Conservation (phyloP, 2,797 vertebrate genomes). For the Hafferia zeledoni region DNA sequence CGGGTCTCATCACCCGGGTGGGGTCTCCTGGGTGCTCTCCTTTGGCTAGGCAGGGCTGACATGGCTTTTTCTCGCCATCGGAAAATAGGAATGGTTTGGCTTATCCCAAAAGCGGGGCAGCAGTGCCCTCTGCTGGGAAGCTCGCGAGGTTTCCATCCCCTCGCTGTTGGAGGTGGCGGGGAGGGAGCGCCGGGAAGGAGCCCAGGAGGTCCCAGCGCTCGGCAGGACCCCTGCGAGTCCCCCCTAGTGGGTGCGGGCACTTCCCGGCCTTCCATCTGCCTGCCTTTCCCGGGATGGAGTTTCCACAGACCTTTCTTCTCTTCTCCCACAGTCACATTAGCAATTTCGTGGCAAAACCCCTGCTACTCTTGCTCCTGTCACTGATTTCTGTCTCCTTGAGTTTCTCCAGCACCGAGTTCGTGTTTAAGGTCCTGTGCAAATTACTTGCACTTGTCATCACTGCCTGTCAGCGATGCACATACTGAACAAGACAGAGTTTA, state of each 20-base stretch:
- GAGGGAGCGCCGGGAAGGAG: not conserved
- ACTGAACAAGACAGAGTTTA: not conserved
- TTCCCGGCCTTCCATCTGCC: not conserved
- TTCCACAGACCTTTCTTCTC: not conserved
- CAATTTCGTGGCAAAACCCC: not conserved
- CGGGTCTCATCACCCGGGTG: accelerated
- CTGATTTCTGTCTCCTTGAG: too few species aligned
- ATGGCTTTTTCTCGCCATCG: accelerated
- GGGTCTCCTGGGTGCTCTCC: not conserved
- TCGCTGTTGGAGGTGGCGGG: accelerated
- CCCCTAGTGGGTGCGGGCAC: accelerated
- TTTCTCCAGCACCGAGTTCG: too few species aligned
- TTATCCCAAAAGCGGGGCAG: not conserved
- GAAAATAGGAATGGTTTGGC: accelerated
- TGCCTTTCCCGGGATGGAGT: accelerated
- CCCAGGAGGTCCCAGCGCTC: not conserved
- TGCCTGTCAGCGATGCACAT: not conserved
- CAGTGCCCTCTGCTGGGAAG: conserved; percentile 50
- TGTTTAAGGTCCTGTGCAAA: not conserved
- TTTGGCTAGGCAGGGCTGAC: too few species aligned
- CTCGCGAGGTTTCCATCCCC: accelerated
- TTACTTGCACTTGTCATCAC: not conserved
- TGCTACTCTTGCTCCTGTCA: accelerated
- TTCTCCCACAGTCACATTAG: not conserved
- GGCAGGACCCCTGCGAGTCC: accelerated